Evolutionary conservation across 2,888 invertebrate species (phyloP).

Genomic region (Lamellibrachia columna): DNA sequence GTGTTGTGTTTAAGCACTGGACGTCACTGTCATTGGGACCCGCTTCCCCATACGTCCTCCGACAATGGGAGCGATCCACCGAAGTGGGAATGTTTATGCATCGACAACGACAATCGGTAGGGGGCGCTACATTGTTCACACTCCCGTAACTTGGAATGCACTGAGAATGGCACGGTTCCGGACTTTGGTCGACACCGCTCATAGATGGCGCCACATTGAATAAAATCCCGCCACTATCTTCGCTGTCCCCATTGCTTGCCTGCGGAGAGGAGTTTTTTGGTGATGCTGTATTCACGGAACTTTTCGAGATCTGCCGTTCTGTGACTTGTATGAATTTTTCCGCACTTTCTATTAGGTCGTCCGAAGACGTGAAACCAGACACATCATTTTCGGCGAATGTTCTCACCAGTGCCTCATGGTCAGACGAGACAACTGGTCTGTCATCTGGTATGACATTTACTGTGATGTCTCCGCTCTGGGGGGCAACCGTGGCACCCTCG

Average conservation of each 20-base stretch:
- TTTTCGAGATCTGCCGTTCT: conserved; percentile 19
- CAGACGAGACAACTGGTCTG: background rate
- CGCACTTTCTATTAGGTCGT: conserved; percentile 40
- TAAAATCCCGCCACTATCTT: background rate
- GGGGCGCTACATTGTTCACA: background rate
- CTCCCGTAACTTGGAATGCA: background rate
- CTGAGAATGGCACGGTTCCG: background rate
- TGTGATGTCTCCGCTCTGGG: background rate
- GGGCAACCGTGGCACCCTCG: background rate
- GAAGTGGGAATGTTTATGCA: background rate
- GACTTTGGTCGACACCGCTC: background rate
- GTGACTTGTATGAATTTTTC: conserved; percentile 36
- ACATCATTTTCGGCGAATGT: background rate
- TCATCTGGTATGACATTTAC: background rate
- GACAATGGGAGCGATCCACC: background rate
- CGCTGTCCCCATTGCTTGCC: background rate
- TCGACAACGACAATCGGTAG: background rate
- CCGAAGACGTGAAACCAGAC: conserved; percentile 31
- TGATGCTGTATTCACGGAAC: background rate
- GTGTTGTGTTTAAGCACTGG: background rate
- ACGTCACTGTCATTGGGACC: background rate
- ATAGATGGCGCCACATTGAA: background rate
- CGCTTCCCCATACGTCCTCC: background rate
- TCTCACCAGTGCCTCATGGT: background rate
- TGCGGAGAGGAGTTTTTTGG: background rate